A percentile compares a stretch with the other conserved stretches of the same genome.
Conservation (phyloP, 2,113 vertebrate species). For the Eptesicus fuscus region DNA sequence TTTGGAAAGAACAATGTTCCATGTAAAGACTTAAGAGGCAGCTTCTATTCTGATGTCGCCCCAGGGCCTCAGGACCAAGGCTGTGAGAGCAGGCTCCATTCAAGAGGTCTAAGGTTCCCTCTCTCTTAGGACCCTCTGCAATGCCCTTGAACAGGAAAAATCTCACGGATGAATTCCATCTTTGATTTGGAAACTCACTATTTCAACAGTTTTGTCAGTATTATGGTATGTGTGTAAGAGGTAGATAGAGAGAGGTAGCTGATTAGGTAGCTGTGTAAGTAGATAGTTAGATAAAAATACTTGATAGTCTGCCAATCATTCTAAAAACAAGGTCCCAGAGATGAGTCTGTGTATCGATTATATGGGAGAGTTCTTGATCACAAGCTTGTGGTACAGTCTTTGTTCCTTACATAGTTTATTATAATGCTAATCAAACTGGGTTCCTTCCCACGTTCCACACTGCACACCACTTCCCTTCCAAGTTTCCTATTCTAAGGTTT, state of each 20-base stretch:
- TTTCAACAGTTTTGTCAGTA: neutral
- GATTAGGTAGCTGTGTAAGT: neutral
- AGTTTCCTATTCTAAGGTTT: neutral
- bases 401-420: neutral
- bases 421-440: neutral
- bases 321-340: neutral
- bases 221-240: neutral
- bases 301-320: neutral
- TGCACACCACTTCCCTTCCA: neutral
- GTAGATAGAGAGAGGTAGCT: neutral
- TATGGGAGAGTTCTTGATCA: neutral
- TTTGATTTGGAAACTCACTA: neutral
- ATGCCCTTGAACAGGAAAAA: neutral
- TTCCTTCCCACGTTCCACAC: neutral
- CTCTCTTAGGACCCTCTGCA: neutral
- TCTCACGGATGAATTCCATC: neutral
- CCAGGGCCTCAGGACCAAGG: neutral
- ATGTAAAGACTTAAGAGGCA: neutral
- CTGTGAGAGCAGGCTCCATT: neutral
- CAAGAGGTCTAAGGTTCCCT: neutral
- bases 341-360: neutral
- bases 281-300: neutral
- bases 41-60: neutral
- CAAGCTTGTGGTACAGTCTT: neutral
- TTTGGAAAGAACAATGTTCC: neutral